Evolutionary conservation across 1,140 invertebrate genomes (phyloP), one percentile per base, ranked within the genome.

Genomic region (Drosophila bifasciata): DNA sequence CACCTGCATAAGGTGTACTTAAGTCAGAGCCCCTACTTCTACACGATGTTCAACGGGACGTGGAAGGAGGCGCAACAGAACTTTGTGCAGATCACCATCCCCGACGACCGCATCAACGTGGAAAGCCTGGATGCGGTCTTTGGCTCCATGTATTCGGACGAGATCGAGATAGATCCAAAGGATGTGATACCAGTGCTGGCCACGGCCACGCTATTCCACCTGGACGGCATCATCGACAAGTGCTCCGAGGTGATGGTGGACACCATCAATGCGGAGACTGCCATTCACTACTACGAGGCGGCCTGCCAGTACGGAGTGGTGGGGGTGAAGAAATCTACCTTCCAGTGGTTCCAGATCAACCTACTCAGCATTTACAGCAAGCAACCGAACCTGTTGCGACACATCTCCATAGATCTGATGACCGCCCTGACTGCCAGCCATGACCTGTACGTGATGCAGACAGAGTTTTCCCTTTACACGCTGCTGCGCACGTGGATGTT

Each of bases 1-100:
- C 93, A 94, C 77, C 91, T 97, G 17, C 96, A 97, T 89, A 96
- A 96, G 93, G 93, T 96, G 17, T 96, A 96, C 90, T 92, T 96
- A 40, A 95, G 94, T 78, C 95, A 97, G 94, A 96, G 95, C 81
- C 95, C 95, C 3, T 97, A 96, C 89, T 97, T 97, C 92, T 93
- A 94, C 11, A 96, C 95, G 85, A 97, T 97, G 96, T 97, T 97
- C 92, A 95, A 94, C 83, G 96, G 96, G 5, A 94, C 94, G 9
- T 97, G 96, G 96, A 93, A 93, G 81, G 96, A 97, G 91, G 93
- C 95, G 3, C 93, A 93, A 52, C 93, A 96, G 91, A 93, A 93
- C 57, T 92, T 94, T 50, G 94, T 97, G 43, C 92, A 92, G 41
- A 95, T 97, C 57, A 94, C 96, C 91, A 95, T 97, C 25, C 92